phyloP scores from a whole-genome alignment of 2,888 invertebrate genomes.

The Synanthedon tipuliformis region DNA sequence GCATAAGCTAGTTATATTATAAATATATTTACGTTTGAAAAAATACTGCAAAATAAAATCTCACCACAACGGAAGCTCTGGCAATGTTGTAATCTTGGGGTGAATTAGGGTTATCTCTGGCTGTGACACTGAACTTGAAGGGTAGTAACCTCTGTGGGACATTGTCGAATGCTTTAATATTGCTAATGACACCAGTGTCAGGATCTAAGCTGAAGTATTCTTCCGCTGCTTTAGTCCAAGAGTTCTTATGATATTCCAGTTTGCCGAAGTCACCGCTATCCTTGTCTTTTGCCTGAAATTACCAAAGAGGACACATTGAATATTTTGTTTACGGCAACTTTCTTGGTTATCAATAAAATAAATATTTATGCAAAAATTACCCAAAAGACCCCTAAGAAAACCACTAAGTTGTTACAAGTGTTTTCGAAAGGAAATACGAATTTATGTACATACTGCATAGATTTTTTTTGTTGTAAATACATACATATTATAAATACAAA shows the following conservation, averaged over 20 bases:
- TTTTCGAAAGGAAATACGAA: too few relatives aligned
- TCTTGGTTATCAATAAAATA: too few relatives aligned
- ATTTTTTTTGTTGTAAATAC: too few relatives aligned
- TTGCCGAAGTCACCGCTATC: conserved; percentile 88
- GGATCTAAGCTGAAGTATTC: conserved; percentile 80
- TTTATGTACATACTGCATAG: too few relatives aligned
- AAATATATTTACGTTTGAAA: too few relatives aligned
- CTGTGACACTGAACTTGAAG: conserved; percentile 79
- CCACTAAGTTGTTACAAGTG: too few relatives aligned
- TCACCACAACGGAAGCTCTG: conserved; percentile 74
- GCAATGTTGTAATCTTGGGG: conserved; percentile 73
- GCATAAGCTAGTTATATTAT: too few relatives aligned
- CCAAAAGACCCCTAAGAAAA: too few relatives aligned
- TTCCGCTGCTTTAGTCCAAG: conserved; percentile 57
- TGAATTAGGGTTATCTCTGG: conserved; percentile 79
- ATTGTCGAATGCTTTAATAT: conserved; percentile 78
- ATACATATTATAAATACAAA: too few relatives aligned
- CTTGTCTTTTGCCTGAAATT: conserved; percentile 79
- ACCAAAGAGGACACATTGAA: not conserved
- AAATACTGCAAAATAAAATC: conserved; percentile 14
- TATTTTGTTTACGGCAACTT: too few relatives aligned
- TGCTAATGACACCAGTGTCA: conserved; percentile 81
- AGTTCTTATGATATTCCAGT: conserved; percentile 75
- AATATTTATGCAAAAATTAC: too few relatives aligned
- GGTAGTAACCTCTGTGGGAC: conserved; percentile 74